Evolutionary conservation across 2,888 invertebrate genomes (phyloP).

Genomic region (Cataglyphis livida): DNA sequence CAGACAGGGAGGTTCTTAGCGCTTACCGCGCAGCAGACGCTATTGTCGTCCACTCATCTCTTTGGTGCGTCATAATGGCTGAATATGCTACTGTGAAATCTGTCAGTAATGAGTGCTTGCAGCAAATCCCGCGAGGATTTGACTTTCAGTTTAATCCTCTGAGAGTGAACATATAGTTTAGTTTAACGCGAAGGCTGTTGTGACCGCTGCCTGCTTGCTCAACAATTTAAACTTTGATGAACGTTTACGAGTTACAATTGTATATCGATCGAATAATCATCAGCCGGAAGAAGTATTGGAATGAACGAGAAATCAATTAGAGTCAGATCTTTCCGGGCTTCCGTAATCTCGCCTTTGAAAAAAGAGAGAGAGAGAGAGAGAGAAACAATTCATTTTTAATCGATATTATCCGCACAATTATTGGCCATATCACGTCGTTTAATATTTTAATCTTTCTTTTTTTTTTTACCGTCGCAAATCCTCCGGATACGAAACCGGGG

Average conservation of each 20-base stretch:
- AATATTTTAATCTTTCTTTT: neutral
- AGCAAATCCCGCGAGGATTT: constrained; percentile 45
- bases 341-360: neutral
- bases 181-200: constrained; percentile 45
- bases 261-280: constrained; percentile 24
- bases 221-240: constrained; percentile 66
- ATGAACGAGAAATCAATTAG: constrained; percentile 7
- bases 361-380: neutral
- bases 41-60: constrained; percentile 21
- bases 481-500: constrained; percentile 29
- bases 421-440: constrained; percentile 6
- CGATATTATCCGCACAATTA: constrained; percentile 27
- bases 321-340: constrained; percentile 25
- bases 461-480: constrained; percentile 40
- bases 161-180: constrained; percentile 60
- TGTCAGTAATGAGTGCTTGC: constrained; percentile 61
- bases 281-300: neutral
- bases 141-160: constrained; percentile 61
- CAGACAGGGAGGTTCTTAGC: constrained; percentile 13
- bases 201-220: constrained; percentile 66
- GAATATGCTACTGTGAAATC: constrained; percentile 43
- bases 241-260: constrained; percentile 36
- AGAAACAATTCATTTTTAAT: constrained; percentile 16
- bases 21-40: neutral
- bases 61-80: constrained; percentile 14